A percentile compares a stretch with the other conserved stretches of the same genome.
phyloP scores from a whole-genome alignment of 2,888 invertebrate species.

The Epistrophe eligans region DNA sequence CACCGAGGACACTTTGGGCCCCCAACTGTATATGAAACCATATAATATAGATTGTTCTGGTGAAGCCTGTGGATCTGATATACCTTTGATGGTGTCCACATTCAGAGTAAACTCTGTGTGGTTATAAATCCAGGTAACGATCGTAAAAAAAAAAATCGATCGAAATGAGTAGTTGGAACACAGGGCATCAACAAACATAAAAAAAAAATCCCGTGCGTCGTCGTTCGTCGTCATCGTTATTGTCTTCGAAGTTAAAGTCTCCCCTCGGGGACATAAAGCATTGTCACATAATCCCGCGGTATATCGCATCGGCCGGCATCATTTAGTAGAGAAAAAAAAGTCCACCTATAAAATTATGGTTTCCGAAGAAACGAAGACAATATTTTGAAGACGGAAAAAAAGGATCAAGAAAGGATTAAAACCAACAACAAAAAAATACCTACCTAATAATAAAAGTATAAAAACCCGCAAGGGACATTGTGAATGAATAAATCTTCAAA shows the following conservation, averaged over 20 bases:
- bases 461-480: constrained; percentile 70
- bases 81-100: not conserved
- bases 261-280: constrained; percentile 59
- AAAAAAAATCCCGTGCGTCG: constrained; percentile 4
- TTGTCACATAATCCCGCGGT: constrained; percentile 68
- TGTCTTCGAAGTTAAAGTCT: constrained; percentile 14
- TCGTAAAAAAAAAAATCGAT: constrained; percentile 75
- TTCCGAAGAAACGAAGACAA: constrained; percentile 44
- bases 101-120: constrained; percentile 36
- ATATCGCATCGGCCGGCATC: not conserved
- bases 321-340: not conserved
- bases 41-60: constrained; percentile 14
- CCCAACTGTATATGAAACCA: constrained; percentile 6
- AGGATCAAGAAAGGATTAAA: constrained; percentile 64
- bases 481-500: constrained; percentile 74
- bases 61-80: constrained; percentile 27
- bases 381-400: constrained; percentile 31
- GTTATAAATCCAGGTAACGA: constrained; percentile 72
- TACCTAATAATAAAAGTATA: constrained; percentile 11
- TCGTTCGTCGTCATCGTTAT: not conserved
- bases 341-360: constrained; percentile 6
- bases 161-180: constrained; percentile 70
- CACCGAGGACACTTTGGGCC: constrained; percentile 42
- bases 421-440: constrained; percentile 3
- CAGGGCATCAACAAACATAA: not conserved